phyloP scores from a whole-genome alignment of 2,888 invertebrate genomes.

The Flexamia atlantica region DNA sequence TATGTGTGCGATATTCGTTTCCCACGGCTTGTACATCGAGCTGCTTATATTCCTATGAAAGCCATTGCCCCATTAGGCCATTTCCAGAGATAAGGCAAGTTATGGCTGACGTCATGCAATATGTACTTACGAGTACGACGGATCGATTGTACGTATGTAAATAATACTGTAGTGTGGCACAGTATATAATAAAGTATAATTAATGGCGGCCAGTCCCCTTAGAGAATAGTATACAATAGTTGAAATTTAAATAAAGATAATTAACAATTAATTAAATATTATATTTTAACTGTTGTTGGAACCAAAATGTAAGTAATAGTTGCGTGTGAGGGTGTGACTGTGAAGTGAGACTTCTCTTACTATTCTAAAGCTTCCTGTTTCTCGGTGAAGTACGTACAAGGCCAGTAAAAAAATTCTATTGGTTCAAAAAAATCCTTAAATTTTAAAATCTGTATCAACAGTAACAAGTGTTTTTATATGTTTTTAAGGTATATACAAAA shows the following conservation, averaged over 20 bases:
- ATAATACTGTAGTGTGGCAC: conserved; percentile 64
- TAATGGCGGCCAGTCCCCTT: conserved; percentile 68
- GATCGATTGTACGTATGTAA: conserved; percentile 47
- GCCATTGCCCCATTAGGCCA: neutral
- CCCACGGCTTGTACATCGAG: conserved; percentile 20
- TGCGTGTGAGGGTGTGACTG: conserved; percentile 34
- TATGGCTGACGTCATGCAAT: conserved; percentile 26
- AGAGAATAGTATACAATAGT: conserved; percentile 69
- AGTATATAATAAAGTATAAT: conserved; percentile 60
- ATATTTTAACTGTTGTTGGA: conserved; percentile 70
- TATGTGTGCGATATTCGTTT: neutral
- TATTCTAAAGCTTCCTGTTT: conserved; percentile 55
- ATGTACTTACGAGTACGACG: conserved; percentile 38
- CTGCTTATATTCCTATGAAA: conserved; percentile 31
- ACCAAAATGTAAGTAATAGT: conserved; percentile 67
- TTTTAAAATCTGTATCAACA: no score
- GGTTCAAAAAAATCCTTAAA: neutral
- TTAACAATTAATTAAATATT: conserved; percentile 67
- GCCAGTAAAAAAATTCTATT: neutral
- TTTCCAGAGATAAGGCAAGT: conserved; percentile 33
- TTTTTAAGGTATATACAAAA: no score
- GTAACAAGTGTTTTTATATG: no score
- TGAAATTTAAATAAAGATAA: conserved; percentile 67
- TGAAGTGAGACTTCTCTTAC: conserved; percentile 29
- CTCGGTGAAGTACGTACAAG: conserved; percentile 45